Evolutionary conservation across 1,140 invertebrate genomes (phyloP).

Genomic region (Vanessa tameamea): DNA sequence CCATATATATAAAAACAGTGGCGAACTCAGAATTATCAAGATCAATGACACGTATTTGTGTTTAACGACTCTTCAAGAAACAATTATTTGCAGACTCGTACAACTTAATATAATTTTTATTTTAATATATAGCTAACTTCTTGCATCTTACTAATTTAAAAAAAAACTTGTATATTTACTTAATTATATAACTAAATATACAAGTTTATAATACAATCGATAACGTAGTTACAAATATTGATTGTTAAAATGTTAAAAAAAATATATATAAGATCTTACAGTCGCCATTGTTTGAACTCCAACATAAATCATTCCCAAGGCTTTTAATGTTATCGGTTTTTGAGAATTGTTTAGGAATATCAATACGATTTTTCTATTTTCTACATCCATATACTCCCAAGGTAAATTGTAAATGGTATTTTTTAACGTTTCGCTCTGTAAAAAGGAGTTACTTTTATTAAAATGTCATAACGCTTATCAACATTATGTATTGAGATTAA

Average conservation of each 20-base stretch:
- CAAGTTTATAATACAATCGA: conserved; percentile 15
- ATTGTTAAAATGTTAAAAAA: not conserved
- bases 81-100: too few relatives aligned
- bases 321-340: conserved; percentile 30
- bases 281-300: conserved; percentile 40
- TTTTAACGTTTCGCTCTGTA: conserved; percentile 37
- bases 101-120: too few relatives aligned
- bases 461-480: too few relatives aligned
- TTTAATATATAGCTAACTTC: too few relatives aligned
- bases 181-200: too few relatives aligned
- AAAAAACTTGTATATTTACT: not conserved
- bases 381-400: conserved; percentile 42
- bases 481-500: too few relatives aligned
- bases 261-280: conserved; percentile 28
- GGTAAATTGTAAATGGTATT: conserved; percentile 38
- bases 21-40: too few relatives aligned
- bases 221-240: too few relatives aligned
- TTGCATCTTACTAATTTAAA: too few relatives aligned
- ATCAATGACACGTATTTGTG: too few relatives aligned
- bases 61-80: too few relatives aligned
- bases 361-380: conserved; percentile 35
- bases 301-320: conserved; percentile 36
- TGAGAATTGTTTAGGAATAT: conserved; percentile 39
- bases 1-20: too few relatives aligned
- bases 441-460: not conserved